A percentile compares a stretch with the other conserved stretches of the same genome.
These are phyloP conservation scores for Umimayanthus kanabou DNA, from an alignment of 92 coral and sea anemone genomes.

Conservation along the genomic window DNA sequence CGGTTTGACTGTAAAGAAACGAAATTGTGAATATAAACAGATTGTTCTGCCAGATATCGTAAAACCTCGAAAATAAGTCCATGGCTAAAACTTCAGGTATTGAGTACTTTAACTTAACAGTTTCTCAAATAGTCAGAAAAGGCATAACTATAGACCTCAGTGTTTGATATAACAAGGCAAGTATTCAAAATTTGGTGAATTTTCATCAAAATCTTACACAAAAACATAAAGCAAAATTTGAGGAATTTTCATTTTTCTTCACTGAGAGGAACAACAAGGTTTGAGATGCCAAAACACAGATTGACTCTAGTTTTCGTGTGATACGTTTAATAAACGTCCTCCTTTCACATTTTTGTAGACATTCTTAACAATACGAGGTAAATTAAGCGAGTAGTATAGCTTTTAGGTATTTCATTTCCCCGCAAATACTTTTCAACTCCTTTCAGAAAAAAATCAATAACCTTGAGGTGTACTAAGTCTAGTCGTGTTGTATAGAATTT, in stretches of 20 bases:
- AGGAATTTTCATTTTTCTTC: background rate
- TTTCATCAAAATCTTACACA: background rate
- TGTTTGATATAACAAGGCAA: too few species aligned
- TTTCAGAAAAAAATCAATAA: background rate
- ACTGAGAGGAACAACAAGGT: background rate
- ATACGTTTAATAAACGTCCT: background rate
- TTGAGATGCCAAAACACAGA: background rate
- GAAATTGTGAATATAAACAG: background rate
- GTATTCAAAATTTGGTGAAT: too few species aligned
- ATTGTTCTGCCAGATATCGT: background rate
- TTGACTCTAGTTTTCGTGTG: background rate
- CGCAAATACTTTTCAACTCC: background rate
- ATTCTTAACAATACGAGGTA: too few species aligned
- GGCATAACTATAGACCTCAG: too few species aligned
- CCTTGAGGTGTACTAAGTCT: background rate
- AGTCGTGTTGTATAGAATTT: too few species aligned
- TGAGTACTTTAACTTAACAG: too few species aligned
- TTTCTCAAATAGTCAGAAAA: too few species aligned
- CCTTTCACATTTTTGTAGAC: background rate
- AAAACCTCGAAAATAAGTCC: background rate
- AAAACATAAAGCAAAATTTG: background rate
- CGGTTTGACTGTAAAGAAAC: constrained; percentile 66
- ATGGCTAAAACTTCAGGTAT: too few species aligned
- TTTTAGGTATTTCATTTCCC: background rate
- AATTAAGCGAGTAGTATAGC: background rate